Base-by-base conservation (phyloP, 2,797 vertebrate genomes). In the Gymnothorax javanicus region DNA sequence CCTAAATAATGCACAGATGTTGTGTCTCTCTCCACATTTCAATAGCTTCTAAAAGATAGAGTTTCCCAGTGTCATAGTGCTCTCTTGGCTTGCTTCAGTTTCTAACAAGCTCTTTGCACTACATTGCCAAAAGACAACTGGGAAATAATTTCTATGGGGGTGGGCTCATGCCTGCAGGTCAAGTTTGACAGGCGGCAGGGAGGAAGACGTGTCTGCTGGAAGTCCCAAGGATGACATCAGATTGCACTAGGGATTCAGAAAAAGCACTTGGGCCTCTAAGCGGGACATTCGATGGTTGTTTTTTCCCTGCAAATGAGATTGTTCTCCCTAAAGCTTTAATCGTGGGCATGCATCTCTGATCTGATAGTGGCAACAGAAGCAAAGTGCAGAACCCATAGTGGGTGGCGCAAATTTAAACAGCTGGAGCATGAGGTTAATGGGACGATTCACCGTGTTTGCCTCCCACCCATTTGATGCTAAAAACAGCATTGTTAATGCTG, bases 301-400 rank as follows among this genome's bases (percentile, higher is more conserved):
- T 81, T 81, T 81, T 25, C n/a, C n/a, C 52, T 23, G 4, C 77
- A 33, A 81, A 81, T 81, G 23, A 54, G 77, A 23, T 81, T n/a
- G 20, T 52, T 81, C 77, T 81, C 77, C 77, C 77, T 52, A n/a
- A 81, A 81, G 77, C 77, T 54, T 81, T 56, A 81, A 81, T 81
- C 77, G 52, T n/a, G 4, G 23, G 7, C 23, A 20, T 52, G 23
- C 20, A 6, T 81, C 50, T 56, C 50, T 4, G 52, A 81, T 56
- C n/a, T 52, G 33, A 43, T 43, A 4, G 77, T 7, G 77, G 50
- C 23, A 20, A 81, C 77, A 56, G n/a, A 25, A 23, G 77, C 50
- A 81, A 20, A n/a, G 77, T 2, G 8, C 23, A 52, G 77, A 12
- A 81, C 77, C 52, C 77, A 81, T 81, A 52, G 52, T 56, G 77